These are phyloP conservation scores for Xanthostigma xanthostigma DNA, from an alignment of 2,888 invertebrate genomes.

Conservation along the genomic window DNA sequence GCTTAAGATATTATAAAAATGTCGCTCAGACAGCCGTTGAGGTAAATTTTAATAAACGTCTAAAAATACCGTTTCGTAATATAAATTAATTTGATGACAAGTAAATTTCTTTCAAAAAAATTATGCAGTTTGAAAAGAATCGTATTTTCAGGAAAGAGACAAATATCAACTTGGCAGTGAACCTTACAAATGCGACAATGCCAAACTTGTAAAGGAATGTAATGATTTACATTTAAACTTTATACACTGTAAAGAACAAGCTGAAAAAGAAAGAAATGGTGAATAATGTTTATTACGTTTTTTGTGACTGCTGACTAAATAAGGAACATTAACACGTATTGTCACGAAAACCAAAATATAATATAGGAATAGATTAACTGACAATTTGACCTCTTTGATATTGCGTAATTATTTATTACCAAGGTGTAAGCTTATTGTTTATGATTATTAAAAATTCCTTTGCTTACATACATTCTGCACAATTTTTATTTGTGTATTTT, in stretches of 20 bases:
- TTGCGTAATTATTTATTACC: no score
- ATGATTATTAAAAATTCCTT: no score
- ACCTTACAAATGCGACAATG: slow-evolving; percentile 70
- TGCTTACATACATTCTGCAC: no score
- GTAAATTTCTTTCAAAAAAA: slow-evolving; percentile 1
- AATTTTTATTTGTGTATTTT: no score
- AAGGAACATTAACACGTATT: not conserved
- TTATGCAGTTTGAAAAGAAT: slow-evolving; percentile 2
- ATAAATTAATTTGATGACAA: slow-evolving; percentile 3
- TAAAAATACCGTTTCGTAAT: not conserved
- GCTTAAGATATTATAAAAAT: slow-evolving; percentile 68
- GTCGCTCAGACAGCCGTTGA: slow-evolving; percentile 52
- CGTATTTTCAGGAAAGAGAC: slow-evolving; percentile 44
- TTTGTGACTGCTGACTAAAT: not conserved
- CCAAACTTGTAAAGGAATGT: slow-evolving; percentile 57
- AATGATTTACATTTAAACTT: slow-evolving; percentile 55
- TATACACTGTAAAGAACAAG: slow-evolving; percentile 47
- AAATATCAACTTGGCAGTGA: slow-evolving; percentile 55
- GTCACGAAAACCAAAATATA: not conserved
- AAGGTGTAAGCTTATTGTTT: no score
- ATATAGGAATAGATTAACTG: no score
- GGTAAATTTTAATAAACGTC: slow-evolving; percentile 26
- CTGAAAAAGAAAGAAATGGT: slow-evolving; percentile 31
- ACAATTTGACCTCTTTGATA: no score
- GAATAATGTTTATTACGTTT: slow-evolving; percentile 5